Conservation (phyloP, 1,140 invertebrate genomes). For the Aphis craccivora region DNA sequence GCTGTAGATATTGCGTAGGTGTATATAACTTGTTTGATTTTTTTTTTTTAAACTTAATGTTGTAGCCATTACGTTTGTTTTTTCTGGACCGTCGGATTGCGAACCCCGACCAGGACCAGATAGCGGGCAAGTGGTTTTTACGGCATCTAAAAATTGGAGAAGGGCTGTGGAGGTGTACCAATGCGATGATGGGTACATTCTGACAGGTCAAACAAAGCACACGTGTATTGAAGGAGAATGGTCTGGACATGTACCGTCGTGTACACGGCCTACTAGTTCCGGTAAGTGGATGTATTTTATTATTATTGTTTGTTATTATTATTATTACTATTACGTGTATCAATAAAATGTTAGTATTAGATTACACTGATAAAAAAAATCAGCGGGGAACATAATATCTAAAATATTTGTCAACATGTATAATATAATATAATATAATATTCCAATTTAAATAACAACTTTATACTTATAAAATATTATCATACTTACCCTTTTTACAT, state of each 20-base stretch:
- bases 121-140: conserved; percentile 1
- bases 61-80: not conserved
- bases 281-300: not conserved
- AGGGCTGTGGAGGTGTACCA: conserved; percentile 44
- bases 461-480: not conserved
- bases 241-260: conserved; percentile 41
- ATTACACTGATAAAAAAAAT: not conserved
- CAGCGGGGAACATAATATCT: not conserved
- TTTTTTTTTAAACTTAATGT: not conserved
- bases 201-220: conserved; percentile 28
- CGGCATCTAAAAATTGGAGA: conserved; percentile 40
- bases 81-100: not conserved
- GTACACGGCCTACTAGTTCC: not conserved
- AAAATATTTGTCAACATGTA: not conserved
- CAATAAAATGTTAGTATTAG: not conserved
- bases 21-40: not conserved
- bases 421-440: not conserved
- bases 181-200: conserved; percentile 30
- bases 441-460: not conserved
- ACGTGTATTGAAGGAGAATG: conserved; percentile 36
- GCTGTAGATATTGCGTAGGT: not conserved
- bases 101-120: conserved; percentile 13
- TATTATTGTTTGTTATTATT: not conserved
- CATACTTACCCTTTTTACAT: not conserved
- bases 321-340: not conserved